Evolutionary conservation across 1,140 invertebrate genomes (phyloP).

Genomic region (Sitophilus oryzae): DNA sequence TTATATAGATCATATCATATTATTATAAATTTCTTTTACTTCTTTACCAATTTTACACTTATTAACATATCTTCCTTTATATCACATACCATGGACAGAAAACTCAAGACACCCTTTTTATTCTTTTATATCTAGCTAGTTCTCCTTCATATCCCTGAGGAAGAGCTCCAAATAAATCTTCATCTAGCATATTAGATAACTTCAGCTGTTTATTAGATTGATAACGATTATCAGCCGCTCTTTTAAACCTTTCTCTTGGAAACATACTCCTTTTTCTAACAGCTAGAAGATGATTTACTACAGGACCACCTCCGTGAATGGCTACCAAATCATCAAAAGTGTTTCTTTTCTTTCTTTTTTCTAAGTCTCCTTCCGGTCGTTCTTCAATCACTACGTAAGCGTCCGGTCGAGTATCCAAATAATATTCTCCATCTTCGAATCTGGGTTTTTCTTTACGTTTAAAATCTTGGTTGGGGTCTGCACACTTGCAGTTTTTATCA

Average conservation of each 20-base stretch:
- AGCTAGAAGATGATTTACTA: conserved; percentile 26
- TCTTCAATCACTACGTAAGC: conserved; percentile 10
- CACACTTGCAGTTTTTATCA: neutral
- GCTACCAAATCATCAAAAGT: conserved; percentile 27
- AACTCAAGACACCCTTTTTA: no score
- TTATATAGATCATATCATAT: no score
- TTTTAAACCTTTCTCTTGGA: conserved; percentile 13
- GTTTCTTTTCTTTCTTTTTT: conserved; percentile 24
- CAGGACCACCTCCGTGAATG: conserved; percentile 26
- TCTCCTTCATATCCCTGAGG: conserved; percentile 39
- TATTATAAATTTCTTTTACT: no score
- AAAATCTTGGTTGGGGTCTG: neutral
- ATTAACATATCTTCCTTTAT: no score
- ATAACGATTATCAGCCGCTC: conserved; percentile 20
- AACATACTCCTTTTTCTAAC: conserved; percentile 29
- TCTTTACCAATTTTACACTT: no score
- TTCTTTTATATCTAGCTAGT: conserved; percentile 38
- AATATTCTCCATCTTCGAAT: conserved; percentile 21
- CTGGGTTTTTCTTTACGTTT: neutral
- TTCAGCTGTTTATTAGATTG: conserved; percentile 22
- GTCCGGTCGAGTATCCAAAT: conserved; percentile 20
- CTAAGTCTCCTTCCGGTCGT: neutral
- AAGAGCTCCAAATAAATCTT: conserved; percentile 40
- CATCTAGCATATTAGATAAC: conserved; percentile 34
- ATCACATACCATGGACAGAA: no score